phyloP scores from a whole-genome alignment of 2,888 invertebrate species.

The Cataglyphis rosenhaueri region DNA sequence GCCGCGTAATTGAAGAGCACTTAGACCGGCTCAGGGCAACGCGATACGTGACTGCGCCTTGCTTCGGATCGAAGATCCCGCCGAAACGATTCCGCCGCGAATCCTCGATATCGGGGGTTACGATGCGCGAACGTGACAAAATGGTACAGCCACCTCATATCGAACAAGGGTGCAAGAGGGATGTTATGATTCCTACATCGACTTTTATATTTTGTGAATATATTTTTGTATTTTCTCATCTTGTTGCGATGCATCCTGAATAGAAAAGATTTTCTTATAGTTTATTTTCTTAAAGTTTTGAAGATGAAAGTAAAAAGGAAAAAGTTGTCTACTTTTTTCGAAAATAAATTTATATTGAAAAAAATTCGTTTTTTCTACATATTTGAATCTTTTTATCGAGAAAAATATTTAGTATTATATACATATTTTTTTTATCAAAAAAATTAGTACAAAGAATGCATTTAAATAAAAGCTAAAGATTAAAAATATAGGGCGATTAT shows the following conservation, averaged over 20 bases:
- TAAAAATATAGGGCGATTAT: background rate
- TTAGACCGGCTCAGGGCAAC: constrained; percentile 56
- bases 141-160: background rate
- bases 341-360: background rate
- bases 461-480: background rate
- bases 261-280: background rate
- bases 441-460: background rate
- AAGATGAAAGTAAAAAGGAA: background rate
- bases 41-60: constrained; percentile 52
- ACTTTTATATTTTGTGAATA: background rate
- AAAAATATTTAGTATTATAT: background rate
- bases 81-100: constrained; percentile 38
- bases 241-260: background rate
- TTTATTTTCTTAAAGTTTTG: background rate
- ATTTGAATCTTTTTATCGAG: background rate
- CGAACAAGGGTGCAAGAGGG: background rate
- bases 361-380: background rate
- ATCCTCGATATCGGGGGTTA: background rate
- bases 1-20: constrained; percentile 76
- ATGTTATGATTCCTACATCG: background rate
- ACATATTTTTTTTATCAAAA: no score
- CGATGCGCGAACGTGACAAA: constrained; percentile 16
- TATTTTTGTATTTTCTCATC: background rate
- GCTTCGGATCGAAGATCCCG: constrained; percentile 50
- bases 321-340: background rate